Evolutionary conservation across 2,797 vertebrate genomes (phyloP).

Genomic region (Glyptemys insculpta): DNA sequence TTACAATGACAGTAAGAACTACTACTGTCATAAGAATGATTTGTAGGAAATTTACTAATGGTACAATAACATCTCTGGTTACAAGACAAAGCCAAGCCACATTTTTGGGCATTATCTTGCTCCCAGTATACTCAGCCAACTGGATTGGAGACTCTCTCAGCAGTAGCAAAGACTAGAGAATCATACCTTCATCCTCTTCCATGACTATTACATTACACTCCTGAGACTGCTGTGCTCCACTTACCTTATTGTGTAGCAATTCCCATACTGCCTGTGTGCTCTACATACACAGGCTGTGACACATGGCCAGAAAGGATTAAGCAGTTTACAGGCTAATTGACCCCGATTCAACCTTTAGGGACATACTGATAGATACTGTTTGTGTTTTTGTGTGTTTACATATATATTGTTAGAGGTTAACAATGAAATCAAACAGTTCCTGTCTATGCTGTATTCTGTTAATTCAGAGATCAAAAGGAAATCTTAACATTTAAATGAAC

Average conservation of each 20-base stretch:
- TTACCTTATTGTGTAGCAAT: background rate
- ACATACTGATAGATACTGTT: too few species aligned
- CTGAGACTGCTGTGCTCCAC: background rate
- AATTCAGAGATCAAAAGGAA: too few species aligned
- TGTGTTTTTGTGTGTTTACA: too few species aligned
- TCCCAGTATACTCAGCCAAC: background rate
- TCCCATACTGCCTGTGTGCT: background rate
- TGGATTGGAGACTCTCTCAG: background rate
- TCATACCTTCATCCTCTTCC: background rate
- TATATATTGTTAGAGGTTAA: too few species aligned
- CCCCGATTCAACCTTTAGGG: too few species aligned
- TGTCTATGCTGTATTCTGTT: too few species aligned
- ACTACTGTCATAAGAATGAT: background rate
- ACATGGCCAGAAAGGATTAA: too few species aligned
- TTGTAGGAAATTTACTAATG: background rate
- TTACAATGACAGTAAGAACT: background rate
- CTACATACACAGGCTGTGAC: background rate
- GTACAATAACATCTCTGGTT: background rate
- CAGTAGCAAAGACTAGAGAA: background rate
- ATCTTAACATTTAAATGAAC: too few species aligned
- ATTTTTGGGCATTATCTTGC: background rate
- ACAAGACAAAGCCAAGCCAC: background rate
- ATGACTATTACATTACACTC: background rate
- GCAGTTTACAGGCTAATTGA: too few species aligned
- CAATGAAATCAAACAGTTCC: too few species aligned